Evolutionary conservation across 2,797 vertebrate genomes (phyloP), one percentile per base, ranked within the genome.

Genomic region (Mus caroli): DNA sequence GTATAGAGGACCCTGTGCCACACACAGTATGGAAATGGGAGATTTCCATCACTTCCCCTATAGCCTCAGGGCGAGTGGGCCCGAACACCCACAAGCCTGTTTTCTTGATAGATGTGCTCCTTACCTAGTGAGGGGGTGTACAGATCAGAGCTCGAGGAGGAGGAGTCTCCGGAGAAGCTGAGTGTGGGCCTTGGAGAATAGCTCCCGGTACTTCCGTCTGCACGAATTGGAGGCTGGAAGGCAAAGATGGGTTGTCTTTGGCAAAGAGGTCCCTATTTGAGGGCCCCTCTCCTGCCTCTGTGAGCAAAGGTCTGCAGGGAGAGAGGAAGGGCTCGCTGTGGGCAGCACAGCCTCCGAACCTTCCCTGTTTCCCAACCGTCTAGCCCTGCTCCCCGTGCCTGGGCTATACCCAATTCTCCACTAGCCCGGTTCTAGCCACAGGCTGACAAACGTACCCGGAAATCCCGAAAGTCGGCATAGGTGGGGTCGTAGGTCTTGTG

Each of bases 401-500:
- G 0, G 6, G 46, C 12, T 67, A 1, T 17, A 7, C 34, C 50
- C 10, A 46, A 31, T 4, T n/a, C 34, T 50, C 56, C 50, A 5
- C 6, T 0, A 7, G 52, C 15, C 8, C 0, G 1, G 52, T 50
- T 54, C 26, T 1, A 52, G 15, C 40, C 52, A 1, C 4, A 1
- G 83, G 40, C 22, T 46, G 6, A 43, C 0, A 4, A 28, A 97
- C 98, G 0, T 97, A 99, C 99, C 99, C 99, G 98, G 86, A 99
- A 99, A n/a, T 99, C 99, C 95, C 90, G 97, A 98, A 99, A 99
- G 98, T 99, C 99, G 0, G 99, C 98, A 15, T 99, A 99, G 60
- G 99, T 99, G 97, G 99, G 98, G 43, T 99, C 99, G 0, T 98
- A 99, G 97, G 99, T 99, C 97, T 99, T 99, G 98, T 99, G 99